Percentiles rank a stretch among this genome's conserved stretches.
phyloP scores from a whole-genome alignment of 2,888 invertebrate genomes.

The Drosophila ustulata region DNA sequence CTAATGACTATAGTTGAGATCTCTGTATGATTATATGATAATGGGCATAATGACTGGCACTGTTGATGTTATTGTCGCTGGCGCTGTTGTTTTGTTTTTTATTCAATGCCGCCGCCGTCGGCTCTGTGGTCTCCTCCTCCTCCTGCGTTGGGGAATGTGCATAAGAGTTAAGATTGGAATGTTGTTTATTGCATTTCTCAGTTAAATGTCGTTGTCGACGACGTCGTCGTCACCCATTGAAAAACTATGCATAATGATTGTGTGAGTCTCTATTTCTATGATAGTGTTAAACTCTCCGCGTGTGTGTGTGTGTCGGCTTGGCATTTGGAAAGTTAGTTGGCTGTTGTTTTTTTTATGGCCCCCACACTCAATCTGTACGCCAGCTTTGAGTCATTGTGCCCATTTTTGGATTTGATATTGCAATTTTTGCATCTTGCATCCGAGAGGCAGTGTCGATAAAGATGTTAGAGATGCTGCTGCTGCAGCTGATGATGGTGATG shows the following conservation, averaged over 20 bases:
- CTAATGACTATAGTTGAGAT: constrained; percentile 44
- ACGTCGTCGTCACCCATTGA: constrained; percentile 43
- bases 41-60: constrained; percentile 62
- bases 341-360: constrained; percentile 58
- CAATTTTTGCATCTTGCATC: constrained; percentile 69
- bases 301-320: constrained; percentile 31
- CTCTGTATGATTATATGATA: constrained; percentile 50
- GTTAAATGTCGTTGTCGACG: constrained; percentile 60
- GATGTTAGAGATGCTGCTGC: constrained; percentile 10
- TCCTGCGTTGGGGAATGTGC: constrained; percentile 27
- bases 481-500: neutral
- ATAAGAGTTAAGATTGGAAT: constrained; percentile 68
- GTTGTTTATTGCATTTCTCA: constrained; percentile 74
- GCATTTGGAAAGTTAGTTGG: constrained; percentile 69
- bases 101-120: constrained; percentile 1
- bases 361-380: constrained; percentile 50
- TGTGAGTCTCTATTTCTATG: constrained; percentile 26
- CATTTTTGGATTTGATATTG: constrained; percentile 61
- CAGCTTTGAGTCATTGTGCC: constrained; percentile 64
- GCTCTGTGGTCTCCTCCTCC: neutral
- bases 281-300: constrained; percentile 13
- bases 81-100: constrained; percentile 7
- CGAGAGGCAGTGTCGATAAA: constrained; percentile 35
- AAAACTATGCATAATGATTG: constrained; percentile 66
- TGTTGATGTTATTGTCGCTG: constrained; percentile 19